Evolutionary conservation across 1,140 invertebrate genomes (phyloP).

Genomic region (Ceratoteleas bidentatus): DNA sequence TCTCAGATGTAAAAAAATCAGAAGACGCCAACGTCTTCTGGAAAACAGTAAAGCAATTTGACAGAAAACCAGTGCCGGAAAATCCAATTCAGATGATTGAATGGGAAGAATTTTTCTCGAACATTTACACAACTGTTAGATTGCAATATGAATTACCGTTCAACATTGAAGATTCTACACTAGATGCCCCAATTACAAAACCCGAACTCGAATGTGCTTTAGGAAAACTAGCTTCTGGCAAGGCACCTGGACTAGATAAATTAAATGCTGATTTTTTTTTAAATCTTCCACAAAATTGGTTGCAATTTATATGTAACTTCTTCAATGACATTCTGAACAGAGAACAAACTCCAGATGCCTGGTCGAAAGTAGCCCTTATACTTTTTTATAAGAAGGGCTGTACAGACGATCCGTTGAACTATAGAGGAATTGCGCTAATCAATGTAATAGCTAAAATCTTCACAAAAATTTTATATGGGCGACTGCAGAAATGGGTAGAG

Average conservation of each 20-base stretch:
- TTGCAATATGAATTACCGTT: neutral
- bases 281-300: neutral
- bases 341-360: neutral
- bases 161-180: neutral
- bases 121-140: neutral
- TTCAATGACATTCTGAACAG: neutral
- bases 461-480: neutral
- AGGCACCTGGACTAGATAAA: neutral
- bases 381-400: neutral
- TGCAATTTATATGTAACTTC: neutral
- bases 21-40: neutral
- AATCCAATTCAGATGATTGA: neutral
- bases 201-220: neutral
- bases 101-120: neutral
- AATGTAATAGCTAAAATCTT: neutral
- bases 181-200: neutral
- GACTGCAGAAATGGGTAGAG: neutral
- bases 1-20: neutral
- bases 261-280: neutral
- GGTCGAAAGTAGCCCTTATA: neutral
- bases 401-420: neutral
- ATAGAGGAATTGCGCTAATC: slow-evolving; percentile 4
- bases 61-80: neutral
- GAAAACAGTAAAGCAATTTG: neutral
- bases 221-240: neutral